Conservation (phyloP, 1,140 invertebrate species). For the Penaeus japonicus region DNA sequence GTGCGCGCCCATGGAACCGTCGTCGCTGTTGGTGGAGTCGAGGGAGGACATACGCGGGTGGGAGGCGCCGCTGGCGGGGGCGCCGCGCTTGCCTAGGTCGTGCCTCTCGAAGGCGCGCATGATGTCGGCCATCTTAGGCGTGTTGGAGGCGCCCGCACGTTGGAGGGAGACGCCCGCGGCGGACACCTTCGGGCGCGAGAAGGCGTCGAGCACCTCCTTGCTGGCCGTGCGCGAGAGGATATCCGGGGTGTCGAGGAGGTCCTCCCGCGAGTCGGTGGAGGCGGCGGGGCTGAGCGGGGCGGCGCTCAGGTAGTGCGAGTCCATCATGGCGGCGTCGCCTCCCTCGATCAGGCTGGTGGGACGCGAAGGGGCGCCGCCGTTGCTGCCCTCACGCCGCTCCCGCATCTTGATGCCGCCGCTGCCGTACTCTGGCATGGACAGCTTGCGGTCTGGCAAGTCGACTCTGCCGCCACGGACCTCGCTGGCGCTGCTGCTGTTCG, state of each 20-base stretch:
- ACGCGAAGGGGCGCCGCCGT: conserved; percentile 55
- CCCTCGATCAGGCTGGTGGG: conserved; percentile 59
- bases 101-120: conserved; percentile 71
- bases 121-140: conserved; percentile 66
- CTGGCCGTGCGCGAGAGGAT: conserved; percentile 57
- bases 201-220: conserved; percentile 60
- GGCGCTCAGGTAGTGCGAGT: conserved; percentile 44
- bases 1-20: conserved; percentile 62
- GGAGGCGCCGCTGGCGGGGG: conserved; percentile 33
- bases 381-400: conserved; percentile 54
- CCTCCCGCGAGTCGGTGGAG: conserved; percentile 56
- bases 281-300: conserved; percentile 43
- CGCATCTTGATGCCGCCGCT: conserved; percentile 58
- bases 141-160: conserved; percentile 37
- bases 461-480: conserved; percentile 18
- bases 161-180: conserved; percentile 36
- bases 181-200: conserved; percentile 43
- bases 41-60: conserved; percentile 67
- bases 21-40: conserved; percentile 68
- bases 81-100: conserved; percentile 32
- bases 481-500: background rate
- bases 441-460: conserved; percentile 58
- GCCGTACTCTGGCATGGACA: conserved; percentile 59
- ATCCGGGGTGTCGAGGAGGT: conserved; percentile 54
- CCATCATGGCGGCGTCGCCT: conserved; percentile 41